Evolutionary conservation across 2,888 invertebrate species (phyloP).

Genomic region (Dinocampus coccinellae): DNA sequence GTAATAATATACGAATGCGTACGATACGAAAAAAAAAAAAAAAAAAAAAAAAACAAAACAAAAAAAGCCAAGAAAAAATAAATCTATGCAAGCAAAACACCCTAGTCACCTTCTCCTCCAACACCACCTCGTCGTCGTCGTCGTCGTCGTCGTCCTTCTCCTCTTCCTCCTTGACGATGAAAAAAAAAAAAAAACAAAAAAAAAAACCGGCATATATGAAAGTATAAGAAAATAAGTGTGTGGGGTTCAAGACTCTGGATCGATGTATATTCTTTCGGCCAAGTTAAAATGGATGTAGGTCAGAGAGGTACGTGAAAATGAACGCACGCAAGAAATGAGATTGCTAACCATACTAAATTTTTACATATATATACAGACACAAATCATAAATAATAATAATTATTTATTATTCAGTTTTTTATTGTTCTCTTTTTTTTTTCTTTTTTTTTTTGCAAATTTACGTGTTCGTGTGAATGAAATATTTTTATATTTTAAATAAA

Average conservation of each 20-base stretch:
- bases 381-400: not conserved
- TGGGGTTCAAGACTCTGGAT: conserved; percentile 15
- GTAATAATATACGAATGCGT: conserved; percentile 3
- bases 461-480: too few relatives aligned
- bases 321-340: conserved; percentile 23
- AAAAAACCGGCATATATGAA: not conserved
- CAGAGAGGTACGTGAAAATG: conserved; percentile 25
- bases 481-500: not conserved
- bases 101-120: too few relatives aligned
- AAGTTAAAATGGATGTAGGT: conserved; percentile 38
- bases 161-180: not conserved
- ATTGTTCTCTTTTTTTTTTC: too few relatives aligned
- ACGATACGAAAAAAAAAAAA: conserved; percentile 7
- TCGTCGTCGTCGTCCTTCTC: too few relatives aligned
- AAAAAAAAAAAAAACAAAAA: not conserved
- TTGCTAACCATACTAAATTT: conserved; percentile 16
- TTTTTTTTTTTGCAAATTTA: too few relatives aligned
- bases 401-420: too few relatives aligned
- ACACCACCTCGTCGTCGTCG: too few relatives aligned
- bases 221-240: not conserved
- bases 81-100: not conserved
- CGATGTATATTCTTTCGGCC: conserved; percentile 30
- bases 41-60: too few relatives aligned
- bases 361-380: not conserved
- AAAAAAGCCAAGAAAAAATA: conserved; percentile 10